Base-by-base conservation (phyloP, 2,797 vertebrate genomes). In the Hyperoplus immaculatus region DNA sequence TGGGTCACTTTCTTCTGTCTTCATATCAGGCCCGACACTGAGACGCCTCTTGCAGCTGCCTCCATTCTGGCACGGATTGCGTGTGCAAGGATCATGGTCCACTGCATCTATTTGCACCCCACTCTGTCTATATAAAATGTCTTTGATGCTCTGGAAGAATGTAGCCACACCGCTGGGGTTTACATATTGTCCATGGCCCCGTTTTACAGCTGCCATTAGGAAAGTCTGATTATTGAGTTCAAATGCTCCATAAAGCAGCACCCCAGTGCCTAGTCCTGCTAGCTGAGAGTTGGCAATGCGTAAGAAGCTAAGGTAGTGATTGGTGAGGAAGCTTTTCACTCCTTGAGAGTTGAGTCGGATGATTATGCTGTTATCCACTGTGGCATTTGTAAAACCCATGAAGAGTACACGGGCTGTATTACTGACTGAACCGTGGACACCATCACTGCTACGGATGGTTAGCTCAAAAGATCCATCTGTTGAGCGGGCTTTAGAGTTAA, bases 91-190 rank as follows among this genome's bases (percentile, higher is more conserved):
- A 93, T 99, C 97, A 0, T 98, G 95, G 90, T 99, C 98, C 88
- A 98, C 97, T 0, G 97, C 96, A 79, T 99, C 97, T 5, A 99
- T 93, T 82, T 94, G 95, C 49, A 98, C 97, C 4, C 98, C 98
- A 0, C 97, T 98, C 93, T 99, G 98, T 47, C 97, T 95, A 81
- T 97, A 93, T 49, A 99, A 93, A 75, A 96, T 86, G 45, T 99
- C 98, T 90, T 96, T 97, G 91, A 99, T 97, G 93, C 97, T 99
- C 89, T 99, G 97, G 95, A 99, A 99, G 95, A 99, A 99, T 78
- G 98, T 98, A 74, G 97, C 96, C 56, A 97, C 98, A 0, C 98
- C 98, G 0, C 97, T 97, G 81, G 97, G 96, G 83, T 94, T 99
- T 54, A 99, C 96, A 0, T 99, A 99, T 86, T 98, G 97, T 81